These are phyloP conservation scores for Sminthopsis crassicaudata DNA, from an alignment of 2,113 vertebrate species.

Conservation along the genomic window DNA sequence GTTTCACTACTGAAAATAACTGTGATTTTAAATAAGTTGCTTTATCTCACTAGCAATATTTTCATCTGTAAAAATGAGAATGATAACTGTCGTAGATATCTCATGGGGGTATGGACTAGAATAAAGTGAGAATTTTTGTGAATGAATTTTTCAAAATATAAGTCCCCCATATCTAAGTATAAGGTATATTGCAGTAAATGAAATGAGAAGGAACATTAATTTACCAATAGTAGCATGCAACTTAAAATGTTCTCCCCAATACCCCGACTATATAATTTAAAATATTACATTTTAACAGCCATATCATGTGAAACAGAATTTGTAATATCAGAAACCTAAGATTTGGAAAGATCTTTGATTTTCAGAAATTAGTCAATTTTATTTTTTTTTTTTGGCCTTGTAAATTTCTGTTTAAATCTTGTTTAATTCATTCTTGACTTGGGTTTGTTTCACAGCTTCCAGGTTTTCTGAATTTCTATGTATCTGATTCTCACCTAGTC, in stretches of 20 bases:
- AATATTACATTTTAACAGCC: not conserved
- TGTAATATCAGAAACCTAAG: not conserved
- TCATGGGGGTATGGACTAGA: not conserved
- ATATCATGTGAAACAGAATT: not conserved
- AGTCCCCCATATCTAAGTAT: not conserved
- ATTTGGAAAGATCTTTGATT: constrained; percentile 24
- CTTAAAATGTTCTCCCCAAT: not conserved
- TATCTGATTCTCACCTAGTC: not conserved
- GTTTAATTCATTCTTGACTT: not conserved
- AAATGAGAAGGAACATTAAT: not conserved
- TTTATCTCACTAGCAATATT: not conserved
- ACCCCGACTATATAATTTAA: not conserved
- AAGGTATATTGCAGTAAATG: not conserved
- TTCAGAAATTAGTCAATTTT: not conserved
- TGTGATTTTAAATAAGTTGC: not conserved
- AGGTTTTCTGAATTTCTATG: not conserved
- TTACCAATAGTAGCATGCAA: not conserved
- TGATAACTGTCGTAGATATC: not conserved
- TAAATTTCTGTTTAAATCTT: not conserved
- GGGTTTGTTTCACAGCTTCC: not conserved
- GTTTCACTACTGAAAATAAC: not conserved
- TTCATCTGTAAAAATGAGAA: not conserved
- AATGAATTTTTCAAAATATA: not conserved
- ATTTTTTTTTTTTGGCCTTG: not conserved
- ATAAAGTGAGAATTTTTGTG: not conserved